phyloP scores from a whole-genome alignment of 2,888 invertebrate species.

The Aspidiotus rigidus region DNA sequence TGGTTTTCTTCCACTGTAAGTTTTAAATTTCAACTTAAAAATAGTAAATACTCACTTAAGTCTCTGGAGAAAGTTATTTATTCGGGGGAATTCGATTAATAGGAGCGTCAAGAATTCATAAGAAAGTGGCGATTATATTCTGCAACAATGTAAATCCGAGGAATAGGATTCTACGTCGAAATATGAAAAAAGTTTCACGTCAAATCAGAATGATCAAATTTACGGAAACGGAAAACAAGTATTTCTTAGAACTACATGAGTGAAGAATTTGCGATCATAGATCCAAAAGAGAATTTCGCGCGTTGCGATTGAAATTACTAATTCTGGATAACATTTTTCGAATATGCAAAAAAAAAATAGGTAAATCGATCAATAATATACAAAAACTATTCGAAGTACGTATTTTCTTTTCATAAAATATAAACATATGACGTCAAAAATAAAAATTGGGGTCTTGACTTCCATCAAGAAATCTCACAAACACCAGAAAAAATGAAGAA shows the following conservation, averaged over 20 bases:
- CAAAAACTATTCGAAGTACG: slow-evolving; percentile 4
- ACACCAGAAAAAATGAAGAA: background rate
- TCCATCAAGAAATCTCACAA: slow-evolving; percentile 1
- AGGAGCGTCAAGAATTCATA: too few species aligned
- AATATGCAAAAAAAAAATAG: background rate
- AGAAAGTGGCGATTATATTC: too few species aligned
- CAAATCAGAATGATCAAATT: too few species aligned
- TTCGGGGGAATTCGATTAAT: too few species aligned
- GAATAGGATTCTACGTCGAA: too few species aligned
- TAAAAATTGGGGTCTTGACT: slow-evolving; percentile 2
- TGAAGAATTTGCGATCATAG: background rate
- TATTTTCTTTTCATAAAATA: background rate
- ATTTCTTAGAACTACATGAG: background rate
- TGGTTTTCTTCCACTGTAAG: too few species aligned
- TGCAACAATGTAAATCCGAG: too few species aligned
- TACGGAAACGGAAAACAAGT: too few species aligned
- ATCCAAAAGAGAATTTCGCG: background rate
- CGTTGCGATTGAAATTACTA: background rate
- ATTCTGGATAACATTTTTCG: background rate
- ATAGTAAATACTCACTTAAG: too few species aligned
- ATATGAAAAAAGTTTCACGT: too few species aligned
- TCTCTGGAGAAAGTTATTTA: too few species aligned
- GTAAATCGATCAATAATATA: background rate
- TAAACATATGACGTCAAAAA: slow-evolving; percentile 3
- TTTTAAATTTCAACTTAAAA: too few species aligned